These are phyloP conservation scores for Cyprinodon diabolis DNA, from an alignment of 2,797 vertebrate genomes.

Conservation along the genomic window DNA sequence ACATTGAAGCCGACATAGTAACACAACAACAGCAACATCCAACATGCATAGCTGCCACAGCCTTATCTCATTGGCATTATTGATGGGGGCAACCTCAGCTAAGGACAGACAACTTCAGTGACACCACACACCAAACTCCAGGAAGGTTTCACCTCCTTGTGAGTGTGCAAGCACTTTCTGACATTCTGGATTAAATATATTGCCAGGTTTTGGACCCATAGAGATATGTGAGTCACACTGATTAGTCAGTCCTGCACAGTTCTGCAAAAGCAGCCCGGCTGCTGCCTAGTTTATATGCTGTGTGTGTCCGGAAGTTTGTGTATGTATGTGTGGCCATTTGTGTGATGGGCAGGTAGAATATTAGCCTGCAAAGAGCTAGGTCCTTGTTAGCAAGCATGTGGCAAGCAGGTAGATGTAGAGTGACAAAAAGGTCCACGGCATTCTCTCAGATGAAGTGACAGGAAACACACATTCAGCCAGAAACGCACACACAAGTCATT, in stretches of 20 bases:
- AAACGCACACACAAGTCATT: slow-evolving; percentile 14
- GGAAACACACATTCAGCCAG: slow-evolving; percentile 16
- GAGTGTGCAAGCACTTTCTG: slow-evolving; percentile 44
- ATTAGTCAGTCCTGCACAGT: slow-evolving; percentile 61
- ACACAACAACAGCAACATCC: slow-evolving; percentile 35
- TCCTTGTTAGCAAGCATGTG: slow-evolving; percentile 70
- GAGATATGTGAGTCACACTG: slow-evolving; percentile 67
- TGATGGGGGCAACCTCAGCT: slow-evolving; percentile 58
- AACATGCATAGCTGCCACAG: slow-evolving; percentile 34
- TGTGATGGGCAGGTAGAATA: slow-evolving; percentile 60
- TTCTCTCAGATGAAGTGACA: slow-evolving; percentile 18
- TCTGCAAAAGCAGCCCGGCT: slow-evolving; percentile 44
- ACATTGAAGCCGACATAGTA: slow-evolving; percentile 22
- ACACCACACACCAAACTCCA: slow-evolving; percentile 47
- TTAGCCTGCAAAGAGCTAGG: slow-evolving; percentile 57
- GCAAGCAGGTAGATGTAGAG: slow-evolving; percentile 60
- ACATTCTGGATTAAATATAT: slow-evolving; percentile 65
- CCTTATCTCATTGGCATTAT: slow-evolving; percentile 47
- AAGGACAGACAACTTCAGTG: slow-evolving; percentile 35
- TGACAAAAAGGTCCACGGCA: slow-evolving; percentile 58
- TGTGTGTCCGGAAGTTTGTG: slow-evolving; percentile 25
- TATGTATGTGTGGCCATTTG: slow-evolving; percentile 34
- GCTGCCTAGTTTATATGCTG: slow-evolving; percentile 53
- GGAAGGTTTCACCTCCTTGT: slow-evolving; percentile 39
- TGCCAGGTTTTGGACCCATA: slow-evolving; percentile 44